These are phyloP conservation scores for Xiphydria camelus DNA, from an alignment of 2,888 invertebrate genomes.

Conservation along the genomic window DNA sequence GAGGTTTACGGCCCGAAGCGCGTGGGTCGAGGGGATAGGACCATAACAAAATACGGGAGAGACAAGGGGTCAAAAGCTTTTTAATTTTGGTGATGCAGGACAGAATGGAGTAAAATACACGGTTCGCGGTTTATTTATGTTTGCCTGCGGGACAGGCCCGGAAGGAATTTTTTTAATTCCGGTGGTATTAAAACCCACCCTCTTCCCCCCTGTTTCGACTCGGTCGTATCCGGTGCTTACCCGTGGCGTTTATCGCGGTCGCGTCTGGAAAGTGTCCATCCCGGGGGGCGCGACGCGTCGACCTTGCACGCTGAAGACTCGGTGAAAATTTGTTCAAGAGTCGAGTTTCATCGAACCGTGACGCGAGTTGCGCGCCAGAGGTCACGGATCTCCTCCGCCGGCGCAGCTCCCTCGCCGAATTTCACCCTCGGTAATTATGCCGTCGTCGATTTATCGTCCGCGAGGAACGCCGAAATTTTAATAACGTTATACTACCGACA, in stretches of 20 bases:
- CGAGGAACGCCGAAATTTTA: conserved; percentile 31
- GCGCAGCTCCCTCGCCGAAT: not conserved
- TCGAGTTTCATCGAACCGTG: no score
- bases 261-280: no score
- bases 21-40: not conserved
- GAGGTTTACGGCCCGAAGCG: conserved; percentile 14
- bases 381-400: no score
- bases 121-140: conserved; percentile 1
- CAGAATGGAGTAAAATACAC: not conserved
- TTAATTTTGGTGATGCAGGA: conserved; percentile 15
- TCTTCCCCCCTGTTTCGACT: conserved; percentile 8
- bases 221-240: no score
- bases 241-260: no score
- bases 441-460: no score
- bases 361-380: no score
- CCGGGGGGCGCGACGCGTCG: conserved; percentile 21
- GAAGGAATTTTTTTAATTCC: conserved; percentile 18
- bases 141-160: conserved; percentile 8
- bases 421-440: no score
- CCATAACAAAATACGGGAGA: conserved; percentile 9
- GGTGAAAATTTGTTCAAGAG: no score
- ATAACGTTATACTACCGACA: no score
- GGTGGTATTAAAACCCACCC: conserved; percentile 4
- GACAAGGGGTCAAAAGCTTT: conserved; percentile 17
- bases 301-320: no score